These are phyloP conservation scores for Bufo bufo DNA, from an alignment of 2,113 vertebrate species.

Conservation along the genomic window DNA sequence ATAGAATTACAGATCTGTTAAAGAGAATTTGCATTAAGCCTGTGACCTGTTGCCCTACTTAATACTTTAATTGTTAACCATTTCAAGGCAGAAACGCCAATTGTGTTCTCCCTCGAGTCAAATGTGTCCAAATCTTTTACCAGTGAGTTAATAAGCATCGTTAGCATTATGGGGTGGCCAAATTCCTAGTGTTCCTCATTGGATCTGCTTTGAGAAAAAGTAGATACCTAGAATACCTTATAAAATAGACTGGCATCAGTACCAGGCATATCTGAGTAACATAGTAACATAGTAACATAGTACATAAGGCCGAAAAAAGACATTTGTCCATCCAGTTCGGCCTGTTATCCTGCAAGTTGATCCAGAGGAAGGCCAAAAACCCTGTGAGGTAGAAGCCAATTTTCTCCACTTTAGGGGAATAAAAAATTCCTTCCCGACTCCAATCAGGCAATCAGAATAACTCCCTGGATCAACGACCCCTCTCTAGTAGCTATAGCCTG, in stretches of 20 bases:
- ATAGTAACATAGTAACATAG: too few species aligned
- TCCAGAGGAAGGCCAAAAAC: too few species aligned
- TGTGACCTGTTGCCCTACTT: conserved; percentile 49
- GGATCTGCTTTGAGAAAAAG: background rate
- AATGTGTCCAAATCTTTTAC: background rate
- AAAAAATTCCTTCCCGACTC: too few species aligned
- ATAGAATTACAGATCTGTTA: conserved; percentile 49
- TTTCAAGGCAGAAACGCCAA: background rate
- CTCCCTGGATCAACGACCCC: too few species aligned
- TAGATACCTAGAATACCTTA: too few species aligned
- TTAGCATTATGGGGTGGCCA: background rate
- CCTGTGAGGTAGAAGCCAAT: too few species aligned
- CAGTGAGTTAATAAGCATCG: background rate
- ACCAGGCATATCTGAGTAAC: background rate
- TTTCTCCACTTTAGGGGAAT: too few species aligned
- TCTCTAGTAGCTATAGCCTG: too few species aligned
- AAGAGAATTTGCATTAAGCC: conserved; percentile 43
- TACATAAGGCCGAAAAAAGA: too few species aligned
- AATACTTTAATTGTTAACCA: conserved; percentile 49
- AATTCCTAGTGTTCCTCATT: background rate
- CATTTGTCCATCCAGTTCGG: too few species aligned
- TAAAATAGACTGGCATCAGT: background rate
- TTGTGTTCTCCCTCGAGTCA: background rate
- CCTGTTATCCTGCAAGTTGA: too few species aligned
- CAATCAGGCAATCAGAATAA: too few species aligned